These are phyloP conservation scores for Prionailurus viverrinus DNA, from an alignment of 2,113 vertebrate genomes.

Conservation along the genomic window DNA sequence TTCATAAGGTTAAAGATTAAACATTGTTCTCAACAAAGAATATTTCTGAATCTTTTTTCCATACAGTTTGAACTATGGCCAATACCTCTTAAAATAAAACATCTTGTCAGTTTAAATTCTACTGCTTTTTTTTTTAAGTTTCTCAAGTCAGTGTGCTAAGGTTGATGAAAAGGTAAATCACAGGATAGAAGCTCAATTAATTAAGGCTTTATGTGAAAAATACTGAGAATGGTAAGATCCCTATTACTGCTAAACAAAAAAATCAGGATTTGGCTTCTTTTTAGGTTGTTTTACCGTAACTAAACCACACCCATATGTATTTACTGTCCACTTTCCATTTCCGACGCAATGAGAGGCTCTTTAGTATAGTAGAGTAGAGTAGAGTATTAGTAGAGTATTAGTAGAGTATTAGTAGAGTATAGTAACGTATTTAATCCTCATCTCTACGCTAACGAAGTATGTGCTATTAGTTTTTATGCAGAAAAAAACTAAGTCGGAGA, in stretches of 20 bases:
- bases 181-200: neutral
- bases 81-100: neutral
- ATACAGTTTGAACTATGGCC: neutral
- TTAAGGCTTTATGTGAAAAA: neutral
- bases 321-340: neutral
- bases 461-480: neutral
- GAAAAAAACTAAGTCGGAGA: neutral
- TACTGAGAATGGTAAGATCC: neutral
- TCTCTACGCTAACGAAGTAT: neutral
- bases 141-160: neutral
- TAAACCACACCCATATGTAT: neutral
- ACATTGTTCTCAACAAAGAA: neutral
- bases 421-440: neutral
- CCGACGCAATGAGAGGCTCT: neutral
- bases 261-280: neutral
- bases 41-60: neutral
- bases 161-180: neutral
- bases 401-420: no score
- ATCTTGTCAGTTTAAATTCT: slow-evolving; percentile 20
- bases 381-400: neutral
- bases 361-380: no score
- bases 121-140: neutral
- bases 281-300: neutral
- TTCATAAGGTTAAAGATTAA: neutral
- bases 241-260: neutral